A percentile compares a stretch with the other conserved stretches of the same genome.
phyloP scores from a whole-genome alignment of 2,797 vertebrate species.

The Taeniopygia guttata region DNA sequence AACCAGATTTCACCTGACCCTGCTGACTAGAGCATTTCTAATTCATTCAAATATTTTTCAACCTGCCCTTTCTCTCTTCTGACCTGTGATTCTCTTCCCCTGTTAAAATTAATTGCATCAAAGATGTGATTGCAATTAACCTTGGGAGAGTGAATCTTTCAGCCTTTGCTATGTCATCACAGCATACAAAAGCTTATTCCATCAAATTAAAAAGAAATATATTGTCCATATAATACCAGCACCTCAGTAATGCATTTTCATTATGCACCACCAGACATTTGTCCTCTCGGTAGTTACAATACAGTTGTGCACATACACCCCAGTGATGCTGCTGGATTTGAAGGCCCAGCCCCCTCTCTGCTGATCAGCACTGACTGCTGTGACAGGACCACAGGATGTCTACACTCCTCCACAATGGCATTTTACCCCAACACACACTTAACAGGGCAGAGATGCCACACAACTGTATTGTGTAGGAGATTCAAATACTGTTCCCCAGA shows the following conservation, averaged over 20 bases:
- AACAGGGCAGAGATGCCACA: neutral
- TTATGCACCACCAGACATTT: neutral
- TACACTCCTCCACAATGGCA: neutral
- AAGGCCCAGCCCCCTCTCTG: neutral
- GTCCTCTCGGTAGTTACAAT: neutral
- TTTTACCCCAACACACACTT: neutral
- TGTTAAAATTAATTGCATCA: conserved; percentile 34
- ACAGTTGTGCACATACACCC: neutral
- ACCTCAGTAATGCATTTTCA: neutral
- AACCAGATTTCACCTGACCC: neutral
- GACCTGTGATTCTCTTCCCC: neutral
- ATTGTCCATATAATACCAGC: neutral
- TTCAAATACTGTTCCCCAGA: neutral
- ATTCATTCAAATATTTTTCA: conserved; percentile 7
- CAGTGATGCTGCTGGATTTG: neutral
- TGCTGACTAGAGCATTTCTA: conserved; percentile 30
- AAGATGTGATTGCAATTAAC: conserved; percentile 46
- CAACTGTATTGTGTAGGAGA: neutral
- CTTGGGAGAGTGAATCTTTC: conserved; percentile 25
- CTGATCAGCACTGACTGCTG: neutral
- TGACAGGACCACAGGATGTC: neutral
- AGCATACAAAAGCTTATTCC: neutral
- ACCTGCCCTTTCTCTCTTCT: neutral
- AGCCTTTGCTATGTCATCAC: neutral
- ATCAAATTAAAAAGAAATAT: conserved; percentile 17